phyloP scores from a whole-genome alignment of 2,113 vertebrate species.

The Malurus elegans region DNA sequence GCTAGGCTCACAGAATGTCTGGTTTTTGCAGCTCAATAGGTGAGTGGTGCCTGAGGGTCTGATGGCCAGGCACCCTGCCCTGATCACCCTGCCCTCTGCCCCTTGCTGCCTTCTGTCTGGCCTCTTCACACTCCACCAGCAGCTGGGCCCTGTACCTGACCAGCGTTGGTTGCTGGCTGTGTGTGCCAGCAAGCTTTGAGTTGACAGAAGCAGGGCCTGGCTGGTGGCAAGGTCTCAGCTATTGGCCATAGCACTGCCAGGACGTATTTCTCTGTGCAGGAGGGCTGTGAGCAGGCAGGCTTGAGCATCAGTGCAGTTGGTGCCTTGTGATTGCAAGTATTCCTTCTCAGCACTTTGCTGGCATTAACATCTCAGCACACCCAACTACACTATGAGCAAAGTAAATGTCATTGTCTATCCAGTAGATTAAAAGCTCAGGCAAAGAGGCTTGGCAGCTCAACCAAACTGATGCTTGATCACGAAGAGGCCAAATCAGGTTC shows the following conservation, averaged over 20 bases:
- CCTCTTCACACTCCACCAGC: not conserved
- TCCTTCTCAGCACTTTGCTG: not conserved
- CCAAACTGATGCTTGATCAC: not conserved
- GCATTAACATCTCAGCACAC: not conserved
- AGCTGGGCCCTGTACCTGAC: not conserved
- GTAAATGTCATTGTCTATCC: not conserved
- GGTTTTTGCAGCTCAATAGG: not conserved
- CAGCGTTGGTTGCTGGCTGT: not conserved
- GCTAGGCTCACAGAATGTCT: not conserved
- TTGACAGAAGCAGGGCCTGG: not conserved
- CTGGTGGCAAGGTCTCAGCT: not conserved
- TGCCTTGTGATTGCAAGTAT: not conserved
- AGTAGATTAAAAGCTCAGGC: not conserved
- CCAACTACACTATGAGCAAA: not conserved
- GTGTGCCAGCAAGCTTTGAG: not conserved
- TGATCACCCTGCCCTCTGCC: not conserved
- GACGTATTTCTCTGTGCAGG: not conserved
- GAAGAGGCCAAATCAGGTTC: not conserved
- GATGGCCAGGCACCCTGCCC: not conserved
- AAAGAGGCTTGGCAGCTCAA: not conserved
- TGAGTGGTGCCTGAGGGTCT: not conserved
- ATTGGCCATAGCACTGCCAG: rapidly evolving
- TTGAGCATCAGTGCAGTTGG: not conserved
- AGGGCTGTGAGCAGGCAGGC: not conserved
- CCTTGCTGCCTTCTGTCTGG: not conserved